These are phyloP conservation scores for Trichogramma pretiosum DNA, from an alignment of 1,140 invertebrate genomes.

Conservation along the genomic window DNA sequence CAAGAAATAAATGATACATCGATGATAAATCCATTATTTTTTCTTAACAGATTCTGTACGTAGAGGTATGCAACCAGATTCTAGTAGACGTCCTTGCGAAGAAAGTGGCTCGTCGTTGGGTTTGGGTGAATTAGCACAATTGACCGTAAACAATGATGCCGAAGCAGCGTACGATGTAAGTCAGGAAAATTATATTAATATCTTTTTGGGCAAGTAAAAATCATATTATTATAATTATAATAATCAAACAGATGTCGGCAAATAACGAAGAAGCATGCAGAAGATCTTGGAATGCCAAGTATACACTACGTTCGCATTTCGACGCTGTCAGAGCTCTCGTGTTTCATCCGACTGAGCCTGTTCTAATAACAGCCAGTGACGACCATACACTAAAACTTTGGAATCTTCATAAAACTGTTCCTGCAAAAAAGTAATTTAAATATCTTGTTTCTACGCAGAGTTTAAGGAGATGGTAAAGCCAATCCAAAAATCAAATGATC, in stretches of 20 bases:
- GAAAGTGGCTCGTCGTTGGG: slow-evolving; percentile 78
- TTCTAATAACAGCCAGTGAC: slow-evolving; percentile 95
- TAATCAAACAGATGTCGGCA: slow-evolving; percentile 50
- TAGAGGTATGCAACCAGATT: slow-evolving; percentile 32
- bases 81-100: slow-evolving; percentile 50
- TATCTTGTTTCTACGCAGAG: not conserved
- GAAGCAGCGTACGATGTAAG: slow-evolving; percentile 84
- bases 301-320: slow-evolving; percentile 94
- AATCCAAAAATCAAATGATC: too few relatives aligned
- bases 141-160: slow-evolving; percentile 94
- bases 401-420: slow-evolving; percentile 96
- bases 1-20: too few relatives aligned
- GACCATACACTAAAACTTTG: slow-evolving; percentile 98
- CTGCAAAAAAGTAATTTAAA: slow-evolving; percentile 76
- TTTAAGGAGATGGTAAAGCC: too few relatives aligned
- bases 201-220: not conserved
- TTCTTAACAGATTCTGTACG: slow-evolving; percentile 26
- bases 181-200: slow-evolving; percentile 18
- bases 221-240: not conserved
- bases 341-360: slow-evolving; percentile 95
- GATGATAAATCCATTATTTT: slow-evolving; percentile 1
- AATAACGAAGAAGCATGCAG: slow-evolving; percentile 87
- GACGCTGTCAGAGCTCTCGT: slow-evolving; percentile 92
- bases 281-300: slow-evolving; percentile 98
- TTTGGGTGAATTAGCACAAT: slow-evolving; percentile 88